Evolutionary conservation across 2,888 invertebrate genomes (phyloP), one percentile per base, ranked within the genome.

Genomic region (Meteorus colon): DNA sequence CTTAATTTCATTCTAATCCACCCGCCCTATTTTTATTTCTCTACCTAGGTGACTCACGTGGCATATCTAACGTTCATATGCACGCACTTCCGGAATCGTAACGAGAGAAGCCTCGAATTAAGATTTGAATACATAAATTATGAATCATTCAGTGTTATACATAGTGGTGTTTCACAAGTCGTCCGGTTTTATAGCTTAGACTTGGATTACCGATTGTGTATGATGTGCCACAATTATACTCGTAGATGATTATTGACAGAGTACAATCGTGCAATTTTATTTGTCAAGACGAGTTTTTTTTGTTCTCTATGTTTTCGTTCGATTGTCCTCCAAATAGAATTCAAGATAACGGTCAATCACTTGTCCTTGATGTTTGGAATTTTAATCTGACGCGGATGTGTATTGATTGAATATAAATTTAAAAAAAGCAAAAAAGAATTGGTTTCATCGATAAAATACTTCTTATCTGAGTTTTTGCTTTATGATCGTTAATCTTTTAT

Each of bases 51-150:
- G 62, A 62, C 29, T 62, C 62, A 62, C n/a, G 3, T 62, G 29
- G n/a, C 31, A 62, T 62, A 60, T 70, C 34, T 70, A 70, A 70
- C 24, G 60, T 60, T 55, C 55, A 19, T 41, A 41, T 55, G 55
- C 70, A 70, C 55, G 24, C 59, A 71, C 70, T 75, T 75, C 71
- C 75, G 55, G 66, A 70, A 37, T 75, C 29, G 55, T 75, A 75
- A 75, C 45, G 48, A 31, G 71, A 71, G 70, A 71, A 41, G 75
- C 70, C 24, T 75, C 70, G 71, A 71, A 71, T 71, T 66, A 48
- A 75, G 19, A 55, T 24, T 55, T 55, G 19, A 55, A 55, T 55
- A 55, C 24, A 55, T 55, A 59, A 71, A 66, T 45, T 66, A 75
- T 75, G 63, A 75, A 70, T 75, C 65, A 71, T 65, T 41, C 59